Conservation (phyloP, 2,797 vertebrate genomes). For the Pipistrellus pygmaeus region DNA sequence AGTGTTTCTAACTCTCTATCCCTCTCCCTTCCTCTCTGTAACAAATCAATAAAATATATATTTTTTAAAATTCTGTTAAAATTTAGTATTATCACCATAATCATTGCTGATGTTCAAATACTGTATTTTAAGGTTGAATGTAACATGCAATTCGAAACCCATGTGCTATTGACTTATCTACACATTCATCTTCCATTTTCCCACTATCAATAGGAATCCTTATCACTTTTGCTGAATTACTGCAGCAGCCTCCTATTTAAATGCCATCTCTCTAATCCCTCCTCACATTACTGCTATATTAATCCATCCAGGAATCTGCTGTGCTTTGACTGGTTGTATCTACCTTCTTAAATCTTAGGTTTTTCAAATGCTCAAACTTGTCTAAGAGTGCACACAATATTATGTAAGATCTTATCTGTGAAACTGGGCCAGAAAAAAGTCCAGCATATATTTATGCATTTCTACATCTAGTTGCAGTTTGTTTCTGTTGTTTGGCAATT, state of each 20-base stretch:
- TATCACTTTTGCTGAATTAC: neutral
- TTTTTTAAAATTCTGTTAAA: neutral
- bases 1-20: no score
- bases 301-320: slow-evolving; percentile 13
- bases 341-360: neutral
- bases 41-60: no score
- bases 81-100: neutral
- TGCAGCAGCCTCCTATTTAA: neutral
- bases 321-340: neutral
- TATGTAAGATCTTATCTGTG: neutral
- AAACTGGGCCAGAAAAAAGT: neutral
- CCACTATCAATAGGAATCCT: neutral
- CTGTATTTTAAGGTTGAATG: neutral
- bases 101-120: neutral
- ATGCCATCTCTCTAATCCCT: neutral
- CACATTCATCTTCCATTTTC: neutral
- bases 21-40: no score
- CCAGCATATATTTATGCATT: neutral
- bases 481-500: neutral
- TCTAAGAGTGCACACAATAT: neutral
- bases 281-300: neutral
- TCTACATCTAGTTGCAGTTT: neutral
- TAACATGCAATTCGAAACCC: neutral
- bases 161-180: neutral
- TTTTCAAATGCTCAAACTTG: neutral